phyloP scores from a whole-genome alignment of 2,888 invertebrate genomes.

The Tholera decimalis region DNA sequence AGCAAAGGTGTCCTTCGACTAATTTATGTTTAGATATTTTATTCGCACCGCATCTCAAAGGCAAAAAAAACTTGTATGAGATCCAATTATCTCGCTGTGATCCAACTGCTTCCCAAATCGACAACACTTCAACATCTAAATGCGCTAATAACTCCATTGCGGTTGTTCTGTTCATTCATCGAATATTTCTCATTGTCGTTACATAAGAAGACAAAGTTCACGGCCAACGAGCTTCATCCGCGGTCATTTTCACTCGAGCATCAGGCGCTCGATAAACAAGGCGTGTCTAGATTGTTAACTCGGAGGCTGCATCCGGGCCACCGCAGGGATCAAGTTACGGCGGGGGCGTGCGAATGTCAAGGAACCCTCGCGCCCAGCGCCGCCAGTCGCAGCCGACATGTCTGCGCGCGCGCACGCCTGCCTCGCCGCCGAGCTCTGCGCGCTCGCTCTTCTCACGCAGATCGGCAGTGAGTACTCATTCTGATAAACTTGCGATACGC shows the following conservation, averaged over 20 bases:
- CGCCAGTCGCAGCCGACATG: conserved; percentile 86
- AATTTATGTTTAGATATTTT: conserved; percentile 25
- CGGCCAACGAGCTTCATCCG: conserved; percentile 77
- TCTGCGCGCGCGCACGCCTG: conserved; percentile 82
- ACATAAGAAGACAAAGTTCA: conserved; percentile 86
- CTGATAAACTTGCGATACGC: conserved; percentile 14
- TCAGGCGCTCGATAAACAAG: conserved; percentile 79
- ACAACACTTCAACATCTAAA: conserved; percentile 38
- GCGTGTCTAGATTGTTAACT: conserved; percentile 87
- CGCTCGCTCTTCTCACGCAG: conserved; percentile 67
- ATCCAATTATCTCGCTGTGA: conserved; percentile 14
- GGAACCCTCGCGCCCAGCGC: conserved; percentile 81
- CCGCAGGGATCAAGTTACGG: conserved; percentile 83
- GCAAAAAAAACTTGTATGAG: neutral
- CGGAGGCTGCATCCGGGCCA: conserved; percentile 90
- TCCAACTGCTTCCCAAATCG: conserved; percentile 11
- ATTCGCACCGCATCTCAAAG: conserved; percentile 8
- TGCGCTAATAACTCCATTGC: conserved; percentile 51
- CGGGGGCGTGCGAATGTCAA: conserved; percentile 89
- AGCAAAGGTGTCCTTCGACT: conserved; percentile 35
- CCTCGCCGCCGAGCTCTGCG: conserved; percentile 57
- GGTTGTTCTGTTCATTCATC: conserved; percentile 72
- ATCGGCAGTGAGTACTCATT: conserved; percentile 77
- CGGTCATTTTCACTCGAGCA: conserved; percentile 80
- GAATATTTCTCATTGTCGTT: conserved; percentile 75